phyloP scores from a whole-genome alignment of 1,140 invertebrate genomes.

The Carposina sasakii region DNA sequence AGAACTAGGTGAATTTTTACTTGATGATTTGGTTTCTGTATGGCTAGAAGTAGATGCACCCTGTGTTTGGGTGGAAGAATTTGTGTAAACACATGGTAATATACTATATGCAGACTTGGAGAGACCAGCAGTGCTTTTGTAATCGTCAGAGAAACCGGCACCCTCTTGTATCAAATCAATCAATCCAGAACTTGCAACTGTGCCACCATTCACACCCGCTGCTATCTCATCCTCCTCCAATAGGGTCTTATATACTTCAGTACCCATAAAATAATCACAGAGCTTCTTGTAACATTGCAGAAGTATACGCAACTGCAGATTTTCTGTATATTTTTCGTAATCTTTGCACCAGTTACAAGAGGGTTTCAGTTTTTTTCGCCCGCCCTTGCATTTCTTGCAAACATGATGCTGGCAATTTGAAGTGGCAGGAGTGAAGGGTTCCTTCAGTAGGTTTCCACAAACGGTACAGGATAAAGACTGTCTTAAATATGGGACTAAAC shows the following conservation, averaged over 20 bases:
- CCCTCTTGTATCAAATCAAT: constrained; percentile 86
- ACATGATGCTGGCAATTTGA: constrained; percentile 92
- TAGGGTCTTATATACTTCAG: constrained; percentile 78
- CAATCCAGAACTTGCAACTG: constrained; percentile 74
- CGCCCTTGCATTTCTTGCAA: constrained; percentile 85
- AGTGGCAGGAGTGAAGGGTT: constrained; percentile 86
- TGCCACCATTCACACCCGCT: constrained; percentile 60
- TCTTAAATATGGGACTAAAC: constrained; percentile 86
- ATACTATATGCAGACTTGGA: constrained; percentile 82
- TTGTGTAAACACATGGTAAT: constrained; percentile 81
- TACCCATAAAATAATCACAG: constrained; percentile 85
- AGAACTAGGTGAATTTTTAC: constrained; percentile 67
- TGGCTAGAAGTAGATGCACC: constrained; percentile 54
- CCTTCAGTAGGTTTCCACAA: constrained; percentile 86
- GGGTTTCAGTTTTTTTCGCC: constrained; percentile 87
- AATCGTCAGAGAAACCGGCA: constrained; percentile 83
- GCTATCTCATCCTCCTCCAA: constrained; percentile 71
- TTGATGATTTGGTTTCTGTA: constrained; percentile 48
- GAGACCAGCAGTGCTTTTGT: constrained; percentile 79
- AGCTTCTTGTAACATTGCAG: constrained; percentile 91
- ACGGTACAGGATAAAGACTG: constrained; percentile 92
- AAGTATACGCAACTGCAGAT: constrained; percentile 84
- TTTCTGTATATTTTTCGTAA: constrained; percentile 87
- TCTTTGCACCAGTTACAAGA: constrained; percentile 90
- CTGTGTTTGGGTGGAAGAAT: constrained; percentile 79